Conservation (phyloP, 2,888 invertebrate genomes). For the Synergus laeviventris region DNA sequence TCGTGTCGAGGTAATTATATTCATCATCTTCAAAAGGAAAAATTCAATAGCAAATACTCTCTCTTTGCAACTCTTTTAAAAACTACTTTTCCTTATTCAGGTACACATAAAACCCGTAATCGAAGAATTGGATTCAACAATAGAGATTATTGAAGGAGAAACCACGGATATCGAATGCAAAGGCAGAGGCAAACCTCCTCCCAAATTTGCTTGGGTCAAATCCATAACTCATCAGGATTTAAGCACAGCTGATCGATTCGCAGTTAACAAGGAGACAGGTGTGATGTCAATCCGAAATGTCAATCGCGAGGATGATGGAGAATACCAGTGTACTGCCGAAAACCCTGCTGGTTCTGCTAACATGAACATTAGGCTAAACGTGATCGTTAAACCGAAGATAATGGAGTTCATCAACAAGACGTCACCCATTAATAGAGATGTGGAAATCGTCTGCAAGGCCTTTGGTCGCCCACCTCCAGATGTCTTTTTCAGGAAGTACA, state of each 20-base stretch:
- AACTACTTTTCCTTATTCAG: constrained; percentile 71
- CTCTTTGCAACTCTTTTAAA: background rate
- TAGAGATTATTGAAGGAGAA: constrained; percentile 89
- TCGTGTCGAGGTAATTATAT: constrained; percentile 84
- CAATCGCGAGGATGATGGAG: constrained; percentile 86
- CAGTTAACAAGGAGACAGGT: constrained; percentile 85
- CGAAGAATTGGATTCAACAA: constrained; percentile 79
- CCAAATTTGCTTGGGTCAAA: constrained; percentile 90
- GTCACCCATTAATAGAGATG: constrained; percentile 80
- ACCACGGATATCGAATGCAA: constrained; percentile 85
- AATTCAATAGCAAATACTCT: background rate
- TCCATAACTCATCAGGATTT: constrained; percentile 84
- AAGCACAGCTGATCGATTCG: constrained; percentile 82
- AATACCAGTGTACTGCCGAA: constrained; percentile 87
- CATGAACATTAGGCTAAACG: constrained; percentile 82
- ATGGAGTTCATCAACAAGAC: constrained; percentile 87
- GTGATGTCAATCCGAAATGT: constrained; percentile 85
- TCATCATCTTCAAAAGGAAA: background rate
- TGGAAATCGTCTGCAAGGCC: constrained; percentile 85
- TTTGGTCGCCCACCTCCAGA: constrained; percentile 88
- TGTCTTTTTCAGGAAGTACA: constrained; percentile 88
- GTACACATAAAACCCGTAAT: constrained; percentile 87
- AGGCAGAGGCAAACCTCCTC: constrained; percentile 90
- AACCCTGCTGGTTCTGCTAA: constrained; percentile 87
- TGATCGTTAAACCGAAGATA: constrained; percentile 88